phyloP scores from a whole-genome alignment of 2,888 invertebrate genomes.

The Apodemia hepburni region DNA sequence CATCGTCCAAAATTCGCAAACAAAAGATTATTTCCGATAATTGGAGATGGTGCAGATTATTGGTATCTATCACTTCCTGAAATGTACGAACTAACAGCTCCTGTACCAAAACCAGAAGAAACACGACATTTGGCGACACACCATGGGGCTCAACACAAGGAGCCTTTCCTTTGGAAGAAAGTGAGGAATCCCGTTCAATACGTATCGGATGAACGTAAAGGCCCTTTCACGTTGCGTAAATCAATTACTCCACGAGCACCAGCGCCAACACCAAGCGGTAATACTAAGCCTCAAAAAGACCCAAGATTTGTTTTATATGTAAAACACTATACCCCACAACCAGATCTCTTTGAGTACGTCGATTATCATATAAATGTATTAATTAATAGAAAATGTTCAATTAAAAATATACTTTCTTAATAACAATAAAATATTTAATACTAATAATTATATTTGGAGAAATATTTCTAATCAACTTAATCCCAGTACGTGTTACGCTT shows the following conservation, averaged over 20 bases:
- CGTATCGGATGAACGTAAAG: slow-evolving; percentile 42
- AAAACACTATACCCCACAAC: slow-evolving; percentile 62
- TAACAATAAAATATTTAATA: no score
- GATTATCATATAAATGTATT: slow-evolving; percentile 63
- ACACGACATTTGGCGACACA: slow-evolving; percentile 50
- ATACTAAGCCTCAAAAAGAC: slow-evolving; percentile 42
- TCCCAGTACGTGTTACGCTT: no score
- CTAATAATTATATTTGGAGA: no score
- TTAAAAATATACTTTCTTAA: no score
- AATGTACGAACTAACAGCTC: slow-evolving; percentile 66
- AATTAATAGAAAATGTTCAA: slow-evolving; percentile 44
- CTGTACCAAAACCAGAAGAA: slow-evolving; percentile 37
- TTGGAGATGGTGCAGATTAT: slow-evolving; percentile 68
- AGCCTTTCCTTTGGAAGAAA: slow-evolving; percentile 66
- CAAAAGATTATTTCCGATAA: slow-evolving; percentile 66
- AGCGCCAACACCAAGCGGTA: slow-evolving; percentile 41
- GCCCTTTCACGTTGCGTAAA: slow-evolving; percentile 50
- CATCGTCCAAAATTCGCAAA: slow-evolving; percentile 63
- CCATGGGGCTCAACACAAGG: slow-evolving; percentile 54
- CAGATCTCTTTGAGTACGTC: slow-evolving; percentile 63
- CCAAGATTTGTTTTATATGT: slow-evolving; percentile 66
- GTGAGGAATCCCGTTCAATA: slow-evolving; percentile 36
- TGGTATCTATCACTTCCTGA: slow-evolving; percentile 74
- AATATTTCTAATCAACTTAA: no score
- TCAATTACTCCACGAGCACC: slow-evolving; percentile 37